These are phyloP conservation scores for Charina bottae DNA, from an alignment of 2,113 vertebrate species.

Conservation along the genomic window DNA sequence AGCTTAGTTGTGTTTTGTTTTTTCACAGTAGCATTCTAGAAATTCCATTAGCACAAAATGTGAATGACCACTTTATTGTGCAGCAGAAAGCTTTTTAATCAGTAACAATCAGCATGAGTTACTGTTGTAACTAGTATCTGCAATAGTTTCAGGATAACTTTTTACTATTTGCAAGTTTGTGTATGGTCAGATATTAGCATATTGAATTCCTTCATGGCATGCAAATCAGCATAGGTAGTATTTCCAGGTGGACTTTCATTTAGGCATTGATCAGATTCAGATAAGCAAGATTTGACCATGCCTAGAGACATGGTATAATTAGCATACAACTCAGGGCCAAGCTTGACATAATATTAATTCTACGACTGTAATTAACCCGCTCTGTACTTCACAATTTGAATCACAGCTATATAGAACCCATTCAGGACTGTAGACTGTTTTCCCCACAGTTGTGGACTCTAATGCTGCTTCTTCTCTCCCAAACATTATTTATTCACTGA, in stretches of 20 bases:
- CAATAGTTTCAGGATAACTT: neutral
- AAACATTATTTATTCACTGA: neutral
- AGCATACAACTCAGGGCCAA: neutral
- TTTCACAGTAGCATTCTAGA: neutral
- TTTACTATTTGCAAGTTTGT: neutral
- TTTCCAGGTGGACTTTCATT: neutral
- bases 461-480: neutral
- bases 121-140: neutral
- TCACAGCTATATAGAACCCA: neutral
- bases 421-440: neutral
- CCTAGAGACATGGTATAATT: neutral
- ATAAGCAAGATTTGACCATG: neutral
- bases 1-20: neutral
- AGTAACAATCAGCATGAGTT: neutral
- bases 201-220: neutral
- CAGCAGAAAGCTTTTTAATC: neutral
- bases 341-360: neutral
- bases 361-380: neutral
- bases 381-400: neutral
- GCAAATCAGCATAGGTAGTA: neutral
- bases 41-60: neutral
- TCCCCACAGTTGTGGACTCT: neutral
- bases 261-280: neutral
- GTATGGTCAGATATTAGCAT: neutral
- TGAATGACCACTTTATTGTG: neutral